These are phyloP conservation scores for Coracias cyanogaster DNA, from an alignment of 2,797 vertebrate species.

Conservation along the genomic window DNA sequence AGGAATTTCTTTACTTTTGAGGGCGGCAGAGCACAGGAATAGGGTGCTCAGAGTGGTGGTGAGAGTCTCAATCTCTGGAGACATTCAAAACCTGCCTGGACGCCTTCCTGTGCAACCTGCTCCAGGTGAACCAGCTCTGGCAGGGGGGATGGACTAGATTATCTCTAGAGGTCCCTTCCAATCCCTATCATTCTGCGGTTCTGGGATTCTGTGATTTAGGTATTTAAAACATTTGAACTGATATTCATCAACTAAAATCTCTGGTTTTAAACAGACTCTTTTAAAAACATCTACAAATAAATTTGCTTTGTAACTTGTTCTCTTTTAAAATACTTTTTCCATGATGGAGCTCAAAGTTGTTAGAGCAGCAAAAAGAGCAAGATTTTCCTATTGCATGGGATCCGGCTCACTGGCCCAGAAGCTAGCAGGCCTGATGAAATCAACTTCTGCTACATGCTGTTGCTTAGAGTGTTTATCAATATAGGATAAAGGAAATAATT, in stretches of 20 bases:
- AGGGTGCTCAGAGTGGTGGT: no score
- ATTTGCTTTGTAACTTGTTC: not conserved
- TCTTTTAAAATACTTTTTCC: not conserved
- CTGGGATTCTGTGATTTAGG: not conserved
- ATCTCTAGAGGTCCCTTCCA: no score
- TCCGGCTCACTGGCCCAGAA: not conserved
- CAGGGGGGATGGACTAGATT: no score
- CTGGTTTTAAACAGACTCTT: not conserved
- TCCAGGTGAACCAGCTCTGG: no score
- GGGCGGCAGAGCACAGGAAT: no score
- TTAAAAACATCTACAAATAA: not conserved
- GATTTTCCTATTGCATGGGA: not conserved
- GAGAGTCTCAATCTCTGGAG: no score
- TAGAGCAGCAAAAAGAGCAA: conserved; percentile 2
- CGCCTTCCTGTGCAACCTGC: no score
- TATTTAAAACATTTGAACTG: not conserved
- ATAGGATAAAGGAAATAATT: not conserved
- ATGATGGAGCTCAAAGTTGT: not conserved
- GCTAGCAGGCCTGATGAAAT: not conserved
- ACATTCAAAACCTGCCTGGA: no score
- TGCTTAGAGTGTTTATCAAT: not conserved
- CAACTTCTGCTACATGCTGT: not conserved
- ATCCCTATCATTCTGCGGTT: no score
- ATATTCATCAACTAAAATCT: not conserved
- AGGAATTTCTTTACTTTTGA: no score